phyloP scores from a whole-genome alignment of 1,140 invertebrate species.

The Leptinotarsa undecemlineata region DNA sequence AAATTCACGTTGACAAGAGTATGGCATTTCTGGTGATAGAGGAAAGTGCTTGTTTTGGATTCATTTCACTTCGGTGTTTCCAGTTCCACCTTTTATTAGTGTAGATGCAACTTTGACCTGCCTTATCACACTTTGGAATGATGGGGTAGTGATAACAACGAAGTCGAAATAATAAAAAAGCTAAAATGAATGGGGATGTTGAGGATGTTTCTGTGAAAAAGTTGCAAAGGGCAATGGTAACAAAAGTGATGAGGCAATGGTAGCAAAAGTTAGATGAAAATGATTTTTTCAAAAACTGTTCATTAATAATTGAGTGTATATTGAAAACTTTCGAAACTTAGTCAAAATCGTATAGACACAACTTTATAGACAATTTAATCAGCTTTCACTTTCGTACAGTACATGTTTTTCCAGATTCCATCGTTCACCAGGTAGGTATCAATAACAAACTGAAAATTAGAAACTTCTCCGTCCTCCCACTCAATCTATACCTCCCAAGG shows the following conservation, averaged over 20 bases:
- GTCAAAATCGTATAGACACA: not conserved
- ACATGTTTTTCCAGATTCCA: not conserved
- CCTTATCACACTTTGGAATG: not conserved
- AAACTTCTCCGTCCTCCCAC: not conserved
- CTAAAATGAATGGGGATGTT: not conserved
- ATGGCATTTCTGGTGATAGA: too few species aligned
- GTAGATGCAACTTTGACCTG: not conserved
- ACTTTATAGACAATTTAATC: not conserved
- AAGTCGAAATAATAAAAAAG: not conserved
- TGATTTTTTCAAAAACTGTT: not conserved
- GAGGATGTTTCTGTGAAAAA: not conserved
- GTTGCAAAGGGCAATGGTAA: not conserved
- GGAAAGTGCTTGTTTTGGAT: too few species aligned
- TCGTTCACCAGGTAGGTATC: not conserved
- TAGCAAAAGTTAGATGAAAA: not conserved
- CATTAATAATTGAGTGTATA: not conserved
- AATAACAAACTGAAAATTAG: not conserved
- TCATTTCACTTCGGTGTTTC: too few species aligned
- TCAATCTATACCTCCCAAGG: not conserved
- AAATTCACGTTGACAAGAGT: not conserved
- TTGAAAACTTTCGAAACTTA: not conserved
- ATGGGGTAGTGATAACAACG: not conserved
- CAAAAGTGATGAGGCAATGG: not conserved
- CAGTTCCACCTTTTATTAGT: not conserved
- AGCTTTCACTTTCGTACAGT: not conserved